phyloP scores from a whole-genome alignment of 2,113 vertebrate species.

The Empidonax alnorum region DNA sequence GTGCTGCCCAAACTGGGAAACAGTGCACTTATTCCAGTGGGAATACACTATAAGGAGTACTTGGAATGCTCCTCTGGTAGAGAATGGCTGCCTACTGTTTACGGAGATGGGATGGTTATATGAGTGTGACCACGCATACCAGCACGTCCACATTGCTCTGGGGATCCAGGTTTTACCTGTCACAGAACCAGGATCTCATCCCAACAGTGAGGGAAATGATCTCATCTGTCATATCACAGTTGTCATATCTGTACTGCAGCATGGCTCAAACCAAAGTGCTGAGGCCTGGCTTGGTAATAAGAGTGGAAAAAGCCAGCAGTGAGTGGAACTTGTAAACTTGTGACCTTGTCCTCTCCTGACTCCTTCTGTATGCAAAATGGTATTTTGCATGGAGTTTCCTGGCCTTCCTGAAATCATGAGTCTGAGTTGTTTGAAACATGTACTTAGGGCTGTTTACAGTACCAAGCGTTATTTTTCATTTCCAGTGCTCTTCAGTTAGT shows the following conservation, averaged over 20 bases:
- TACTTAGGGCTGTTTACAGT: not conserved
- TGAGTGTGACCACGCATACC: accelerated
- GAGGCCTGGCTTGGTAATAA: not conserved
- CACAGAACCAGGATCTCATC: not conserved
- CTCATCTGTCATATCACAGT: not conserved
- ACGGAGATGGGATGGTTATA: not conserved
- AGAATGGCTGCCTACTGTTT: not conserved
- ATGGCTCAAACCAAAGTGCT: not conserved
- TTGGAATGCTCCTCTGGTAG: not conserved
- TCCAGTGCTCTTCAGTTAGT: not conserved
- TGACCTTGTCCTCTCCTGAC: not conserved
- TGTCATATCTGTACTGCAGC: not conserved
- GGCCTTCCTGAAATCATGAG: not conserved
- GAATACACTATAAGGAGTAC: too few species aligned
- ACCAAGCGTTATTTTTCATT: not conserved
- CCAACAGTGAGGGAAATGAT: not conserved
- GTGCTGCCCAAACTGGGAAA: not conserved
- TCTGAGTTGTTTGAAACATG: not conserved
- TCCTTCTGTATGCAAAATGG: not conserved
- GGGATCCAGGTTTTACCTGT: not conserved
- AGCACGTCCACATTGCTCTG: not conserved
- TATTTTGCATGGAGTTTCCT: not conserved
- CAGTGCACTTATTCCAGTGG: not conserved
- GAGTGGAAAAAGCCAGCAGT: not conserved
- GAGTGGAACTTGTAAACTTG: not conserved